phyloP scores from a whole-genome alignment of 2,797 vertebrate genomes.

The Melanotaenia trifasciata region DNA sequence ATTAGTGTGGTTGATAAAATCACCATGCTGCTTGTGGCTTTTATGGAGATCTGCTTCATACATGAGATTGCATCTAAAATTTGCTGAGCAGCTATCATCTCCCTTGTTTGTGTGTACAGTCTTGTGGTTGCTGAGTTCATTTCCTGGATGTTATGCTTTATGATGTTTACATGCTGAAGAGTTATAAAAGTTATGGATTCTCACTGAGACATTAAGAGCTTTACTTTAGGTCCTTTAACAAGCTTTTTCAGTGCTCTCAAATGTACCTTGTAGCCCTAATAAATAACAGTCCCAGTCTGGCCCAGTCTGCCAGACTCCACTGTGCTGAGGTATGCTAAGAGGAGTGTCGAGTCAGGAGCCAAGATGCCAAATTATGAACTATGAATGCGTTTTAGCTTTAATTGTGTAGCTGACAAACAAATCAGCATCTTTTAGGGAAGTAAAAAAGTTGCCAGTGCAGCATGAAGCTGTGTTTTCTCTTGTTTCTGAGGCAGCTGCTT shows the following conservation, averaged over 20 bases:
- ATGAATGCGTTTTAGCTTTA: background rate
- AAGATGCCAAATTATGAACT: slow-evolving; percentile 1
- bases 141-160: background rate
- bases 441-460: background rate
- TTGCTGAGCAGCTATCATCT: background rate
- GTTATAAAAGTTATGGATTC: background rate
- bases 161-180: background rate
- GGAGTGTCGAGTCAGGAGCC: background rate
- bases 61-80: background rate
- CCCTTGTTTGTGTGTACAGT: background rate
- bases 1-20: background rate
- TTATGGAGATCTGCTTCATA: background rate
- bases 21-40: background rate
- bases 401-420: background rate
- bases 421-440: background rate
- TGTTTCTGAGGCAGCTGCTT: background rate
- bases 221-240: background rate
- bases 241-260: background rate
- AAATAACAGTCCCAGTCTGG: background rate
- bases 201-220: background rate
- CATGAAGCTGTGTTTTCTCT: background rate
- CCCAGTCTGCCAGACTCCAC: background rate
- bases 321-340: background rate
- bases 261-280: background rate
- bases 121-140: background rate